Base-by-base conservation (phyloP, 2,113 vertebrate species). In the Ia io region DNA sequence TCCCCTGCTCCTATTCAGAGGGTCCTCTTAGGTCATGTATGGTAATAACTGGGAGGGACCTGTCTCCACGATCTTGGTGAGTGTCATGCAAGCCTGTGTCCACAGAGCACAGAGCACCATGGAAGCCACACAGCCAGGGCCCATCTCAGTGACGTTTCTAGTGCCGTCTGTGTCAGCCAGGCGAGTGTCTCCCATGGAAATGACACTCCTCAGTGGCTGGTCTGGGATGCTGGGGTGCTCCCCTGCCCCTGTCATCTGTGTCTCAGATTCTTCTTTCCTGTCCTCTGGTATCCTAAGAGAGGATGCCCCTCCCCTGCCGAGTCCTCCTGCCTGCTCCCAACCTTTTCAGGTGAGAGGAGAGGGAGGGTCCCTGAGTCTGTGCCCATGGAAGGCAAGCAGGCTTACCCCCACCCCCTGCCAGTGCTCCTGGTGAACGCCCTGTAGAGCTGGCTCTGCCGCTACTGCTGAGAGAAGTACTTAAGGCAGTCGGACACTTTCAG, bases 191-290 rank as follows among this genome's bases (percentile, higher is more conserved):
- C 13, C 25, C 0, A 0, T 18, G 20, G 84, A 8, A 40, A n/a
- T 6, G 25, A 32, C 18, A 3, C 1, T 2, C 23, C n/a, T 9
- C 3, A 0, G n/a, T 1, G 40, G 13, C 6, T 56, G 63, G 63
- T 37, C n/a, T n/a, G 20, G 4, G 40, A 13, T 40, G 13, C 53
- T 8, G 4, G 23, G 65, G 18, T 1, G 32, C 17, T 9, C 83
- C 37, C 56, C 37, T 37, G 10, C 82, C 8, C 1, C 5, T 1
- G n/a, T 80, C 32, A 3, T 28, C 35, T 0, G 0, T 4, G 25
- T 13, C 83, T 49, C 13, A 1, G 18, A 28, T 28, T 11, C 11
- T 37, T 9, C 71, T 51, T 35, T 53, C 20, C 14, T 70, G 30
- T 7, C 30, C 16, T 30, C 74, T 1, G 9, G 10, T 9, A 18